phyloP scores from a whole-genome alignment of 53 echinoderm and acorn worm genomes.

The Actinopyga echinites region DNA sequence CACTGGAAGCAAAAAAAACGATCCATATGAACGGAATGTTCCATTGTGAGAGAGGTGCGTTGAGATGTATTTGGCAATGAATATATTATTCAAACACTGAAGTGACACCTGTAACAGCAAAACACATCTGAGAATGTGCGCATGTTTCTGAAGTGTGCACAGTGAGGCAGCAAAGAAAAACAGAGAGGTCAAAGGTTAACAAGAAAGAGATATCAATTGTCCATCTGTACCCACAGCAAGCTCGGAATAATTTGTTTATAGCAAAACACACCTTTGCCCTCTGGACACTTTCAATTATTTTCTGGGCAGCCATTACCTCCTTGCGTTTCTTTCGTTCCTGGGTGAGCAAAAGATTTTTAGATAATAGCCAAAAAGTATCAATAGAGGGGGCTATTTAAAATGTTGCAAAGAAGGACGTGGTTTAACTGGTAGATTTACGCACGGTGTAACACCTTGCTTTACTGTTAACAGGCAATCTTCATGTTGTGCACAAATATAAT shows the following conservation, averaged over 20 bases:
- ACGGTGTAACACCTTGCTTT: too few relatives aligned
- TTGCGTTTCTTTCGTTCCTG: constrained; percentile 97
- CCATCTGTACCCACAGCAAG: neutral
- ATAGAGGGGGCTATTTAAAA: too few relatives aligned
- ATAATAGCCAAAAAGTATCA: too few relatives aligned
- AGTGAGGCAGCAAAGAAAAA: neutral
- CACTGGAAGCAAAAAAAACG: too few relatives aligned
- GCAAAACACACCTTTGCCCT: constrained; percentile 93
- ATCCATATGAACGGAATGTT: too few relatives aligned
- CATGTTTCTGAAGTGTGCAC: neutral
- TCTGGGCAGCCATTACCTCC: constrained; percentile 68
- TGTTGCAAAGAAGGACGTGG: too few relatives aligned
- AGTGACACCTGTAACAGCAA: neutral
- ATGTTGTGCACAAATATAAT: too few relatives aligned
- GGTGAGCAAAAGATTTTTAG: constrained; percentile 59
- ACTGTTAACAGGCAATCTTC: too few relatives aligned
- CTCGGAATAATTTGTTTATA: neutral
- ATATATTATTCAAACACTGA: too few relatives aligned
- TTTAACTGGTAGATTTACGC: too few relatives aligned
- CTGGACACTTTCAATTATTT: constrained; percentile 78
- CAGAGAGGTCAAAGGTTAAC: neutral
- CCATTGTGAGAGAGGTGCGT: too few relatives aligned
- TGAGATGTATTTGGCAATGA: too few relatives aligned
- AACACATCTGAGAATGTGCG: neutral
- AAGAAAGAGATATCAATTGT: neutral